These are phyloP conservation scores for Symphodus melops DNA, from an alignment of 2,113 vertebrate genomes.

Conservation along the genomic window DNA sequence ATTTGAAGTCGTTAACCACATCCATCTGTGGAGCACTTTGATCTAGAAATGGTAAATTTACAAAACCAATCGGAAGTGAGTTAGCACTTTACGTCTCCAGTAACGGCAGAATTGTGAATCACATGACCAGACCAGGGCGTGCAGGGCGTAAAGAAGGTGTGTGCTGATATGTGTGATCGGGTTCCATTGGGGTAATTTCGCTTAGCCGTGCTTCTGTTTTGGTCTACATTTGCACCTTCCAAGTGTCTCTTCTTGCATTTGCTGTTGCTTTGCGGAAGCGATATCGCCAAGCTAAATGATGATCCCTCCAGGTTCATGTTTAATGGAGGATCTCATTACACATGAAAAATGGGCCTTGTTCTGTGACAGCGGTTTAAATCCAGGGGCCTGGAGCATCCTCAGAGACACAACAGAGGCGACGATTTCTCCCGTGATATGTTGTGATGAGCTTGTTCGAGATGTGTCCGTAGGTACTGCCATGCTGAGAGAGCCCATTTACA, in stretches of 20 bases:
- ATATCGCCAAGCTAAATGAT: constrained; percentile 61
- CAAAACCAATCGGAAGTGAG: no score
- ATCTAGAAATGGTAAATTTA: no score
- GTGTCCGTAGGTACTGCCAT: constrained; percentile 5
- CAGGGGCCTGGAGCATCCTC: constrained; percentile 44
- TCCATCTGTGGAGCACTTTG: no score
- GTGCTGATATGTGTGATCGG: constrained; percentile 17
- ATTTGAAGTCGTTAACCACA: no score
- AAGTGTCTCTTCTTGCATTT: constrained; percentile 37
- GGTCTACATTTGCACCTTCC: constrained; percentile 10
- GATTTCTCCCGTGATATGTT: constrained; percentile 44
- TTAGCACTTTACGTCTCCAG: no score
- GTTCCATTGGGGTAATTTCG: background rate
- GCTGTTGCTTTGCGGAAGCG: constrained; percentile 42
- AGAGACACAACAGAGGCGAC: constrained; percentile 26
- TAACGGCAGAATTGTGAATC: no score
- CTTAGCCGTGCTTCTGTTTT: background rate
- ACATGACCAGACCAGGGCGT: background rate
- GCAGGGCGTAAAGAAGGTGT: background rate
- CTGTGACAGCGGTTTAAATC: constrained; percentile 61
- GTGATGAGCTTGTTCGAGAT: constrained; percentile 2
- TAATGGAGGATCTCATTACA: constrained; percentile 74
- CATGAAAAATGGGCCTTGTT: constrained; percentile 68
- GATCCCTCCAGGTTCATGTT: constrained; percentile 66
- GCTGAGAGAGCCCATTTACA: constrained; percentile 19